Evolutionary conservation across 2,113 vertebrate species (phyloP).

Genomic region (Gasterosteus aculeatus): DNA sequence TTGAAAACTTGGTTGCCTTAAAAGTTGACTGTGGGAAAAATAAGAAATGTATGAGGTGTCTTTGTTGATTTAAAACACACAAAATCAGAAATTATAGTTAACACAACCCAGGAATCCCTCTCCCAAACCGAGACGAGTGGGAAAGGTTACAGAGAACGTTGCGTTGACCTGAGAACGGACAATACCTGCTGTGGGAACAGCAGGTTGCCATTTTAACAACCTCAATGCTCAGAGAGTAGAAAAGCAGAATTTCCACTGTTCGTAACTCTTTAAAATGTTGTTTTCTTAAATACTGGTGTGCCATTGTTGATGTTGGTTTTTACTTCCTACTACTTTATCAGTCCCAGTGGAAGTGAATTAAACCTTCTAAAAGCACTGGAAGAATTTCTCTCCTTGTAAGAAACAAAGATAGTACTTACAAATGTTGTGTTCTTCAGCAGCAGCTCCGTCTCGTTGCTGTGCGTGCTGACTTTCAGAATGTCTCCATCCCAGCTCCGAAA

Average conservation of each 20-base stretch:
- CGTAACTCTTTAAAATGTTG: not conserved
- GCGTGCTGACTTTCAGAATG: slow-evolving; percentile 62
- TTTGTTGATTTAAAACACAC: not conserved
- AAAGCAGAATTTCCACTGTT: not conserved
- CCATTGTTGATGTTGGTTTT: not conserved
- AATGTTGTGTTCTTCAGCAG: slow-evolving; percentile 81
- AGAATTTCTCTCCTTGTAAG: not conserved
- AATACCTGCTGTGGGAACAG: not conserved
- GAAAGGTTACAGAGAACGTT: not conserved
- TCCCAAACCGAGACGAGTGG: not conserved
- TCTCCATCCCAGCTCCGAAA: slow-evolving; percentile 75
- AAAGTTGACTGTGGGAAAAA: slow-evolving; percentile 85
- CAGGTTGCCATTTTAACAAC: not conserved
- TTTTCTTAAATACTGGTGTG: not conserved
- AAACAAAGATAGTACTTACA: slow-evolving; percentile 64
- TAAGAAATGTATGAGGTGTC: not conserved
- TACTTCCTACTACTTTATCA: not conserved
- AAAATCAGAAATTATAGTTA: not conserved
- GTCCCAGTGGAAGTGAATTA: not conserved
- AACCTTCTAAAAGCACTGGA: accelerated
- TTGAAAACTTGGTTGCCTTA: slow-evolving; percentile 91
- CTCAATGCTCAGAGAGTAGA: not conserved
- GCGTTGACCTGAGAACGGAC: not conserved
- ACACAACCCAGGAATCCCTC: not conserved
- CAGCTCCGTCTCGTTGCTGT: slow-evolving; percentile 71